These are phyloP conservation scores for Anarhynchus alexandrinus DNA, from an alignment of 2,113 vertebrate species.

Conservation along the genomic window DNA sequence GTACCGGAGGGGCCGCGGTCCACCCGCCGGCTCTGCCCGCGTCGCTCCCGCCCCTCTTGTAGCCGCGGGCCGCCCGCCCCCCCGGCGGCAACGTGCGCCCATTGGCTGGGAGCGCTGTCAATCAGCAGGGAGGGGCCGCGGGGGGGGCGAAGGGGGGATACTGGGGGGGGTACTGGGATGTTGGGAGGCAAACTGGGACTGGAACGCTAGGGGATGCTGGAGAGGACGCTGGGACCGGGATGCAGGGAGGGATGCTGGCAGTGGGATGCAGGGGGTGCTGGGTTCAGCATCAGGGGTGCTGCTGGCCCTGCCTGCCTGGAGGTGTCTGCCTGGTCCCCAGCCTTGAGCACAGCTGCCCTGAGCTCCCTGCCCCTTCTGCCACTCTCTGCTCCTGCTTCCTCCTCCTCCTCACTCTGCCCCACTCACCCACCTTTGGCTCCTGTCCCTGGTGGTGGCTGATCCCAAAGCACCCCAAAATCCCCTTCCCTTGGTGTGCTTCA, in stretches of 20 bases:
- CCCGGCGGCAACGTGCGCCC: background rate
- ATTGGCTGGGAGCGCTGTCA: background rate
- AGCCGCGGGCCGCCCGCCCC: background rate
- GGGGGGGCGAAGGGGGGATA: background rate
- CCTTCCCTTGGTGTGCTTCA: background rate
- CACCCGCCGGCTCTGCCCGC: background rate
- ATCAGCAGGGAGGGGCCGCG: background rate
- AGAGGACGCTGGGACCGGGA: background rate
- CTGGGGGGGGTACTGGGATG: background rate
- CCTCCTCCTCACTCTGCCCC: background rate
- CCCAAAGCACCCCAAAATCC: background rate
- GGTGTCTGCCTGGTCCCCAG: background rate
- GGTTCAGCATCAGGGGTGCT: background rate
- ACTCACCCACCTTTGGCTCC: background rate
- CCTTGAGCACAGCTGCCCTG: too few species aligned
- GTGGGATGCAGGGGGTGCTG: background rate
- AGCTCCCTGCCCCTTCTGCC: background rate
- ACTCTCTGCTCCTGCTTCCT: background rate
- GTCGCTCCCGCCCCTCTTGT: background rate
- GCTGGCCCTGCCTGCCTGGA: background rate
- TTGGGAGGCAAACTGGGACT: background rate
- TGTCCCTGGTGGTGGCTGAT: background rate
- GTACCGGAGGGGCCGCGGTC: background rate
- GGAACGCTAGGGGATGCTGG: background rate
- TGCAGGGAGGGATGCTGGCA: background rate